A percentile compares a stretch with the other conserved stretches of the same genome.
Conservation (phyloP, 1,140 invertebrate genomes). For the Tetragonula clypearis region DNA sequence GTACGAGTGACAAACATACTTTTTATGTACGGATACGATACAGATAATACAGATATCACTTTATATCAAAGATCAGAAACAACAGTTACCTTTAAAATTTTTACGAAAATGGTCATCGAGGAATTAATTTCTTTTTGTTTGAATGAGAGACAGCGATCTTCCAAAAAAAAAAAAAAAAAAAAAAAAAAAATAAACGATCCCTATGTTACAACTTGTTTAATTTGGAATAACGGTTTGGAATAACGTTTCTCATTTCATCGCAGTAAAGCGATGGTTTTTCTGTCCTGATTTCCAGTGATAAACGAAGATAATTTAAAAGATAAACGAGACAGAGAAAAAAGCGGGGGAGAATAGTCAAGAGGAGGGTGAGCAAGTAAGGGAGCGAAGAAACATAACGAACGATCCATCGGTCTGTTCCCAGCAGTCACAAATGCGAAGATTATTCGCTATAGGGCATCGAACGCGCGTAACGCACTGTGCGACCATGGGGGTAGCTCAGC, state of each 20-base stretch:
- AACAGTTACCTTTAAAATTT: no score
- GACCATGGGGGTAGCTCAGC: constrained; percentile 65
- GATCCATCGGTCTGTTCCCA: constrained; percentile 42
- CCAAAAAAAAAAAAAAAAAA: no score
- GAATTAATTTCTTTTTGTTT: no score
- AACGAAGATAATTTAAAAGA: neutral
- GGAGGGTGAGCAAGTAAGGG: neutral
- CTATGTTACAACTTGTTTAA: neutral
- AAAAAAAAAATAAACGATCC: no score
- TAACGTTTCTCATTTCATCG: neutral
- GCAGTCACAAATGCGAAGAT: constrained; percentile 27
- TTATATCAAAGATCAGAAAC: no score
- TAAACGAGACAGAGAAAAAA: neutral
- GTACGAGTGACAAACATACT: no score
- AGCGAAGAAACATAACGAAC: constrained; percentile 2
- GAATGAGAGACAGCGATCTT: no score
- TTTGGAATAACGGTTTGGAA: neutral
- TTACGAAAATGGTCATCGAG: no score
- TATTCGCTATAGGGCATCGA: constrained; percentile 53
- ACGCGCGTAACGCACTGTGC: constrained; percentile 19
- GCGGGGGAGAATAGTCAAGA: neutral
- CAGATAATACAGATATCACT: no score
- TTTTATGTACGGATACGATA: no score
- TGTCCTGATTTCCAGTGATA: neutral
- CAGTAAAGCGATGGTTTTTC: neutral